Evolutionary conservation across 2,888 invertebrate species (phyloP).

Genomic region (Diabrotica balteata): DNA sequence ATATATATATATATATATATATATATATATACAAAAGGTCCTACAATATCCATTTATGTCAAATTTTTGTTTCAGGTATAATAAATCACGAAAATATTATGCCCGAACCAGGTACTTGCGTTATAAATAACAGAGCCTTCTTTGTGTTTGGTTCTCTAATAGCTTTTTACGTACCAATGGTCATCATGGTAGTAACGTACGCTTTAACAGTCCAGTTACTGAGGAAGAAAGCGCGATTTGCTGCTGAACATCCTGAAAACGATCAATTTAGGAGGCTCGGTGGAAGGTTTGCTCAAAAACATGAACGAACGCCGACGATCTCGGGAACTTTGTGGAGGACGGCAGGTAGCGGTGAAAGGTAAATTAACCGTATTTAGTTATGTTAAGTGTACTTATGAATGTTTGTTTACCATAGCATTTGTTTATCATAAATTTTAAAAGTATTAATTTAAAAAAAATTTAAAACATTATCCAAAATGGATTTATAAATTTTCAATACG

Average conservation of each 20-base stretch:
- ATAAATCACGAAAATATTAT: constrained; percentile 81
- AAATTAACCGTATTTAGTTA: constrained; percentile 20
- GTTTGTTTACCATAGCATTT: too few species aligned
- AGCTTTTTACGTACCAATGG: constrained; percentile 94
- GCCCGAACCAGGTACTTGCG: constrained; percentile 78
- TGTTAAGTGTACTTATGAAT: too few species aligned
- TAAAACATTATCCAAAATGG: too few species aligned
- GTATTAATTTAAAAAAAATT: too few species aligned
- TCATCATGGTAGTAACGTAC: constrained; percentile 77
- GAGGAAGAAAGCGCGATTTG: constrained; percentile 78
- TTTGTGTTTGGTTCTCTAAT: constrained; percentile 92
- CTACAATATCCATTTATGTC: too few species aligned
- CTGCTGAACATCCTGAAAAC: constrained; percentile 70
- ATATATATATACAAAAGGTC: too few species aligned
- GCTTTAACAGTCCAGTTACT: constrained; percentile 76
- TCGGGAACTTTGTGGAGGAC: constrained; percentile 57
- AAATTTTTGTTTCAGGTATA: constrained; percentile 65
- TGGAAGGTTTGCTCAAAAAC: constrained; percentile 57
- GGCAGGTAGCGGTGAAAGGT: constrained; percentile 57
- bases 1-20: too few species aligned
- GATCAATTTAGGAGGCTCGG: constrained; percentile 65
- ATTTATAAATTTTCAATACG: too few species aligned
- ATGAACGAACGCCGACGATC: constrained; percentile 50
- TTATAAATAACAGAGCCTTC: constrained; percentile 84
- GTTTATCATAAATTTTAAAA: too few species aligned